These are phyloP conservation scores for Epizoanthus illoricatus DNA, from an alignment of 92 coral and sea anemone species.

Conservation along the genomic window DNA sequence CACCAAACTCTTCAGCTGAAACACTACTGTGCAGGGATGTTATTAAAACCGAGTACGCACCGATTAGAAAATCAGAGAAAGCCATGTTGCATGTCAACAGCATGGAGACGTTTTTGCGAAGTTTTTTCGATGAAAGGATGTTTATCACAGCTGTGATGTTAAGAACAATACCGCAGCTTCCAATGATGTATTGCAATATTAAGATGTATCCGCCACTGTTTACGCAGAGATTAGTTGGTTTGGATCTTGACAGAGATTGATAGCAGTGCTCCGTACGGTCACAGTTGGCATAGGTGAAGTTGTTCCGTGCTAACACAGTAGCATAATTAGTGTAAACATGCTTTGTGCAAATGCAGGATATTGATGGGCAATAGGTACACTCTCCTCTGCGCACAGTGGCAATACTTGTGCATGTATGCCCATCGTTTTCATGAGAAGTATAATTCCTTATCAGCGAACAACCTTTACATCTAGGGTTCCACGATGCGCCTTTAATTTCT, in stretches of 20 bases:
- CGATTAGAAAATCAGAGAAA: background rate
- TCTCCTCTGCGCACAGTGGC: background rate
- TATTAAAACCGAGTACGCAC: background rate
- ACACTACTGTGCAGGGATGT: background rate
- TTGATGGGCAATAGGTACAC: background rate
- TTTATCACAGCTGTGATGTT: background rate
- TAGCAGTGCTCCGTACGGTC: background rate
- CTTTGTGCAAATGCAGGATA: background rate
- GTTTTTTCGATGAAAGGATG: background rate
- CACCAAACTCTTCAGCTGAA: background rate
- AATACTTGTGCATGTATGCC: background rate
- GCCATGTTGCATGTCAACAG: slow-evolving; percentile 1
- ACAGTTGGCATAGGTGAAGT: background rate
- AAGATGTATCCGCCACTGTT: background rate
- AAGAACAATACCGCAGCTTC: background rate
- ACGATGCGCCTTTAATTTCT: background rate
- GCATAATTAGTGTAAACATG: background rate
- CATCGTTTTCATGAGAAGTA: background rate
- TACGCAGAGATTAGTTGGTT: background rate
- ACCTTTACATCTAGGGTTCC: background rate
- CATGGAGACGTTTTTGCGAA: background rate
- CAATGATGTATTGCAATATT: background rate
- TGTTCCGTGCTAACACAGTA: background rate
- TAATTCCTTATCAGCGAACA: background rate
- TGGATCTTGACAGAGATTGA: background rate